Conservation (phyloP, 2,888 invertebrate genomes). For the Melieria omissa region DNA sequence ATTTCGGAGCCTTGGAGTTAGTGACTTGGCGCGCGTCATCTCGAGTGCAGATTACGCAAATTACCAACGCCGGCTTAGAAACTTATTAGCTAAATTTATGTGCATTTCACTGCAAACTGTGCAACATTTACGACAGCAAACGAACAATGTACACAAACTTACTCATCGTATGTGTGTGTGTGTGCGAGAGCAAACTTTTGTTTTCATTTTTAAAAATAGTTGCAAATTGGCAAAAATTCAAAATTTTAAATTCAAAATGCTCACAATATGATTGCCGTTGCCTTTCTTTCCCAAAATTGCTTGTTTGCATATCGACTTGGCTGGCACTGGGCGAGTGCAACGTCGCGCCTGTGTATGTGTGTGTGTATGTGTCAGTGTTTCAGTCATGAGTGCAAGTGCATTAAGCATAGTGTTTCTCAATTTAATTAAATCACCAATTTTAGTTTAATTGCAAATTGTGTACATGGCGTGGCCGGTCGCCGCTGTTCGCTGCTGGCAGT, state of each 20-base stretch:
- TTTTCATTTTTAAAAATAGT: slow-evolving; percentile 39
- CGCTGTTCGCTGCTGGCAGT: too few relatives aligned
- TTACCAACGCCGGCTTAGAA: slow-evolving; percentile 17
- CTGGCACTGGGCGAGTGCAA: neutral
- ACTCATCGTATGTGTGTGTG: neutral
- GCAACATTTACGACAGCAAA: neutral
- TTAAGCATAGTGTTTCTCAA: slow-evolving; percentile 31
- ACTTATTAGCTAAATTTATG: slow-evolving; percentile 21
- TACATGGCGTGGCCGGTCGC: too few relatives aligned
- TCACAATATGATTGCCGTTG: slow-evolving; percentile 46
- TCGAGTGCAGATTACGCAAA: slow-evolving; percentile 11
- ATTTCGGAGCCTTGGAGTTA: too few relatives aligned
- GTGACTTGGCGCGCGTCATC: slow-evolving; percentile 6
- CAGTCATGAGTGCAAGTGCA: slow-evolving; percentile 38
- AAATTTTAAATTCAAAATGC: slow-evolving; percentile 44
- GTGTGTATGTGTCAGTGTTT: slow-evolving; percentile 24
- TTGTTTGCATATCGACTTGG: slow-evolving; percentile 8
- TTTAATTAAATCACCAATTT: slow-evolving; percentile 36
- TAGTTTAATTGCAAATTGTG: slow-evolving; percentile 25
- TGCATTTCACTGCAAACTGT: slow-evolving; percentile 8
- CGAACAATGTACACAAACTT: neutral
- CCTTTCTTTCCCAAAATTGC: neutral
- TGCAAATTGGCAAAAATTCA: slow-evolving; percentile 47
- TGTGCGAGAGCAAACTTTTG: slow-evolving; percentile 23
- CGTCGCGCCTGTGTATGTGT: neutral